A percentile compares a stretch with the other conserved stretches of the same genome.
phyloP scores from a whole-genome alignment of 1,140 invertebrate species.

The Psilanteris sp. region DNA sequence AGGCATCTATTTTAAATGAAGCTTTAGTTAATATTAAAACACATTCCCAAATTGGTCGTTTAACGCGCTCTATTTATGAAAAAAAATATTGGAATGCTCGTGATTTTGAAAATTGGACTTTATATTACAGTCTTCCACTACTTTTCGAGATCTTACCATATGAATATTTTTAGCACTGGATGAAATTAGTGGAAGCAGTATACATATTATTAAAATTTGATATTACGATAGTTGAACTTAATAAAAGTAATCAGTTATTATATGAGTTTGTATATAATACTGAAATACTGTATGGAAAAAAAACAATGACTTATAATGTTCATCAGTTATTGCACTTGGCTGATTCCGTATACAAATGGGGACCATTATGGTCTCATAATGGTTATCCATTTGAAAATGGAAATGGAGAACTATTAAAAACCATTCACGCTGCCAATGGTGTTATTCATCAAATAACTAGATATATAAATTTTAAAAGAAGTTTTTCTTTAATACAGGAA shows the following conservation, averaged over 20 bases:
- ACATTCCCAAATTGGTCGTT: background rate
- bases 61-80: background rate
- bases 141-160: no score
- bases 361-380: conserved; percentile 13
- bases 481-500: no score
- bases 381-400: conserved; percentile 20
- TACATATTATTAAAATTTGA: conserved; percentile 9
- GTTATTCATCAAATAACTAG: background rate
- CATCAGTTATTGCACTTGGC: conserved; percentile 18
- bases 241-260: conserved; percentile 19
- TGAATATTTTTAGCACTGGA: conserved; percentile 10
- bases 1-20: no score
- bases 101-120: no score
- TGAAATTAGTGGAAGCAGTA: background rate
- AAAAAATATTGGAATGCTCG: conserved; percentile 9
- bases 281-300: conserved; percentile 5
- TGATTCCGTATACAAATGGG: no score
- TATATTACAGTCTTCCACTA: no score
- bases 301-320: conserved; percentile 14
- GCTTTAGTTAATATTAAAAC: conserved; percentile 2
- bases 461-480: background rate
- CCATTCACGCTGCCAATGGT: conserved; percentile 4
- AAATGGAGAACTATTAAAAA: conserved; percentile 17
- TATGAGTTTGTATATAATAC: conserved; percentile 19
- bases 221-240: conserved; percentile 18